Conservation (phyloP, 2,113 vertebrate species). For the Thunnus thynnus region DNA sequence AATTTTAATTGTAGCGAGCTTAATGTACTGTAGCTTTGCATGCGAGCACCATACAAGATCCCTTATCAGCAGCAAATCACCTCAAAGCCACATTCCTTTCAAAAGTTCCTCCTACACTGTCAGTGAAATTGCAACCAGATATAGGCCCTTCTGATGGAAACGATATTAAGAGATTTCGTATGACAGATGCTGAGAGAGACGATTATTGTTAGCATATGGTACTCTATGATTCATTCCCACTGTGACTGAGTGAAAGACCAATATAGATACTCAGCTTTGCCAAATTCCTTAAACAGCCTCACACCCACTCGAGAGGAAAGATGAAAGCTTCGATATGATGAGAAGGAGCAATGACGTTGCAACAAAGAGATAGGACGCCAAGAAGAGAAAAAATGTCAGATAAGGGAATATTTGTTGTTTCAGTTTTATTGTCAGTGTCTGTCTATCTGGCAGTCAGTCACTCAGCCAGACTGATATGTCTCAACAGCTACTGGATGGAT, state of each 20-base stretch:
- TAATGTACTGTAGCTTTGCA: slow-evolving; percentile 63
- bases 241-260: slow-evolving; percentile 25
- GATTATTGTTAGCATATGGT: slow-evolving; percentile 76
- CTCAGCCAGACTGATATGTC: neutral
- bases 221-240: slow-evolving; percentile 49
- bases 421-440: no score
- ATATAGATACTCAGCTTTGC: slow-evolving; percentile 6
- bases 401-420: neutral
- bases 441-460: no score
- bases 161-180: slow-evolving; percentile 67
- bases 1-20: slow-evolving; percentile 57
- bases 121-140: slow-evolving; percentile 72
- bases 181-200: slow-evolving; percentile 59
- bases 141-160: slow-evolving; percentile 60
- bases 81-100: slow-evolving; percentile 58
- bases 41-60: slow-evolving; percentile 44
- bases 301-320: slow-evolving; percentile 19
- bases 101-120: slow-evolving; percentile 55
- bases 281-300: slow-evolving; percentile 22
- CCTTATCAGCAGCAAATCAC: slow-evolving; percentile 65
- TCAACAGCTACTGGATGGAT: neutral
- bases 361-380: neutral
- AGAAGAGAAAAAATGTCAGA: neutral
- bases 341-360: neutral
- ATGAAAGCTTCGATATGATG: slow-evolving; percentile 26